Base-by-base conservation (phyloP, 2,797 vertebrate genomes). In the Euthynnus affinis region DNA sequence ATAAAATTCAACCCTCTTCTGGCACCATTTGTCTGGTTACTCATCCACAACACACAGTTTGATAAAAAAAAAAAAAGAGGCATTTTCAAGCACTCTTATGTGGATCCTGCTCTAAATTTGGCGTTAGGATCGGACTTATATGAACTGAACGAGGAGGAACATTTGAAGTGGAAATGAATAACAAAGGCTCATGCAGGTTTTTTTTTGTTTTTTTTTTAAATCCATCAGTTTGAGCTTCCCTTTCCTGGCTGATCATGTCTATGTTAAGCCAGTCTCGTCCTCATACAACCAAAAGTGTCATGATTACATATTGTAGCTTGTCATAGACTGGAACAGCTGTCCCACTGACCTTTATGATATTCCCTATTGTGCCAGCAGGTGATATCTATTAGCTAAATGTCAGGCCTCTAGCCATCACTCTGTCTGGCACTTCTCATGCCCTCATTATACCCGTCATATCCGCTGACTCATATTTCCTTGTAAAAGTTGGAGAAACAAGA, bases 321-420 rank as follows among this genome's bases (percentile, higher is more conserved):
- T 53, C 34, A 5, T 1, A 67, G 62, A 66, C 32, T 42, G 55
- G 51, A 44, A 9, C 76, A 61, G 58, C 71, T 25, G 80, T 70
- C 62, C 52, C 0, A 8, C 49, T 62, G 74, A 84, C 81, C 81
- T 87, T 86, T 78, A 8, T 23, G 3, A 55, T 62, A n/a, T 22
- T 68, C 72, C 71, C 70, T 2, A 34, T 77, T 53, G 74, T 80
- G 68, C 56, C 72, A 58, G 82, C 62, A 74, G 72, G 71, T 77
- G 58, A 69, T 34, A 40, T 13, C 55, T 67, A 5, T 74, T 57
- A 68, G 65, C 29, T 58, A 74, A 81, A 85, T 78, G 78, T 67
- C 84, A 82, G 64, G 71, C 20, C 71, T 64, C 65, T n/a, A 57
- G 46, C 20, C 29, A 32, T 32, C 29, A 6, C 29, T 32, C 29